Base-by-base conservation (phyloP, 2,888 invertebrate species). In the Pollenia angustigena region DNA sequence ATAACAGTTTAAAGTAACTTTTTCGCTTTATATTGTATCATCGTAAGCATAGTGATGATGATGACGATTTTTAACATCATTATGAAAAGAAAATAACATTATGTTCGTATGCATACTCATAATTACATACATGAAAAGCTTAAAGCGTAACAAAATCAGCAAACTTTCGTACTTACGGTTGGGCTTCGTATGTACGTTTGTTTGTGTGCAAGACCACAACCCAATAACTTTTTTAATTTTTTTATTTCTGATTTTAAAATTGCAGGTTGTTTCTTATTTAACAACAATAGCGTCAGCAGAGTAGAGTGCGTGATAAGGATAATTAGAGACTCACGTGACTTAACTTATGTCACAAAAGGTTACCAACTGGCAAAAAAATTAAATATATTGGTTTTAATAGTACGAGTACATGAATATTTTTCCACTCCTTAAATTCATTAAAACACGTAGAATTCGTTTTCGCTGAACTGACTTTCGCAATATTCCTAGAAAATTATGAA, bases 81-180 rank as follows among this genome's bases (percentile, higher is more conserved):
- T 75, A 82, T 78, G 52, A 72, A 50, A 56, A 16, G 52, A 44
- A 60, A 72, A 40, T 50, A 50, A 9, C 56, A 12, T 12, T 18
- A 66, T 32, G 56, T 66, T 69, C 60, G 58, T 32, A 32, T 23
- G 23, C 23, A 23, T 62, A 58, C 48, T 83, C 79, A 80, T 86
- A 86, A 86, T 86, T 83, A 83, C 81, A 75, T 52, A 83, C 83
- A 86, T 81, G 87, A 78, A 84, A 78, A 54, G 69, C 87, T 87
- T 50, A 74, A 84, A 87, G 81, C 87, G 87, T 87, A 87, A 84
- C 87, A 87, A 87, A 81, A 79, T 60, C 79, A 79, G 32, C 14
- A 32, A 76, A 62, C 52, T 9, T 72, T 74, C 66, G n/a, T 74
- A 46, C n/a, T 48, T 79, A 11, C 42, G 8, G 23, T 16, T 44